phyloP scores from a whole-genome alignment of 2,888 invertebrate species.

The Tetrapedia diversipes region DNA sequence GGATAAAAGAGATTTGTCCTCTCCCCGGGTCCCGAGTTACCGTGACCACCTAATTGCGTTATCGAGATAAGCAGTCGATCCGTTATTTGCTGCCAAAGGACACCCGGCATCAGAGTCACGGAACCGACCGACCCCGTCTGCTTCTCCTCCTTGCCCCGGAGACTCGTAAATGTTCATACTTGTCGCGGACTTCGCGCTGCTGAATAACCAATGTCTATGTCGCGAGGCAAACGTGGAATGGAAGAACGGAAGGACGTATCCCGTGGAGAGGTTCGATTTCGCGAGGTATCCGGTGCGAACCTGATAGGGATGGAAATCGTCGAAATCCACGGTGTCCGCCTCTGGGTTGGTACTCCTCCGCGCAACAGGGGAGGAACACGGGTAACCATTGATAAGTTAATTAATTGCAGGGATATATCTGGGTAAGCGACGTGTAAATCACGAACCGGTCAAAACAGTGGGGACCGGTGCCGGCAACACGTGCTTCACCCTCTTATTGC shows the following conservation, averaged over 20 bases:
- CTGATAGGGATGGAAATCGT: neutral
- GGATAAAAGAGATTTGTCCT: slow-evolving; percentile 81
- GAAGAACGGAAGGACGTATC: neutral
- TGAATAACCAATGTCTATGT: slow-evolving; percentile 29
- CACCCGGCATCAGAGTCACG: slow-evolving; percentile 29
- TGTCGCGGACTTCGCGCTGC: slow-evolving; percentile 11
- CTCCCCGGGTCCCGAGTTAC: slow-evolving; percentile 67
- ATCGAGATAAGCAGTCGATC: slow-evolving; percentile 78
- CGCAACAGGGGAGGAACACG: neutral
- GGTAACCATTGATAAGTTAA: slow-evolving; percentile 50
- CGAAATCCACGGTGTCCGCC: neutral
- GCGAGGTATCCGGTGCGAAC: neutral
- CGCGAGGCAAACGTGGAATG: neutral
- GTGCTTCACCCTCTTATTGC: slow-evolving; percentile 64
- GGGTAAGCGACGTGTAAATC: slow-evolving; percentile 50
- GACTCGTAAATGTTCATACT: slow-evolving; percentile 31
- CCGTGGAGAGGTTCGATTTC: neutral
- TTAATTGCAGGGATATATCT: slow-evolving; percentile 47
- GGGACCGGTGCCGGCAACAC: slow-evolving; percentile 49
- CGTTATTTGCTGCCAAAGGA: slow-evolving; percentile 49
- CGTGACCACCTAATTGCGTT: slow-evolving; percentile 80
- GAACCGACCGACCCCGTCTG: neutral
- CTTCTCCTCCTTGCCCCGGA: neutral
- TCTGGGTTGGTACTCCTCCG: neutral
- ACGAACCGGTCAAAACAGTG: slow-evolving; percentile 56